These are phyloP conservation scores for Emys orbicularis DNA, from an alignment of 2,797 vertebrate species.

Conservation along the genomic window DNA sequence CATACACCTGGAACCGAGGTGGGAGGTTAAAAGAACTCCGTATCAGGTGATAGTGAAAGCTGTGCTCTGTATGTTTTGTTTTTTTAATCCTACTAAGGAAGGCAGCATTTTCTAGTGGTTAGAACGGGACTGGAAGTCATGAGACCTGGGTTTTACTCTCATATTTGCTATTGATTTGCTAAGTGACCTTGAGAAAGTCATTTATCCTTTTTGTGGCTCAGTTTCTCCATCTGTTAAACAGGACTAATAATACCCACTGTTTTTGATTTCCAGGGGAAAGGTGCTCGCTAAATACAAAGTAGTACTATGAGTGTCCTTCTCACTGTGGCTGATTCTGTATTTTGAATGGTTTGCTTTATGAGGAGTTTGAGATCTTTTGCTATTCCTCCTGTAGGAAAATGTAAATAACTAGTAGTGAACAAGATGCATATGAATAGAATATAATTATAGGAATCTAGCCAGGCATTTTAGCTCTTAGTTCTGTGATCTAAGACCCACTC, in stretches of 20 bases:
- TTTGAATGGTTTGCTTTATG: not conserved
- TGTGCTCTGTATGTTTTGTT: not conserved
- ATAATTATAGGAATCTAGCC: not conserved
- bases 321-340: not conserved
- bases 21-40: conserved; percentile 86
- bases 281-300: not conserved
- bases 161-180: not conserved
- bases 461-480: not conserved
- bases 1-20: conserved; percentile 81
- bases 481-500: not conserved
- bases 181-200: not conserved
- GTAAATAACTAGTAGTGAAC: not conserved
- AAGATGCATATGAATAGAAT: not conserved
- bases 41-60: conserved; percentile 81
- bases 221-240: not conserved
- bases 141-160: not conserved
- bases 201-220: not conserved
- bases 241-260: not conserved
- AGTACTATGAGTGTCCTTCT: not conserved
- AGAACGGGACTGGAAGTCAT: not conserved
- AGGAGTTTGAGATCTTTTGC: not conserved
- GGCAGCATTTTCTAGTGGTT: not conserved
- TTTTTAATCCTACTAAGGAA: not conserved
- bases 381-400: not conserved
- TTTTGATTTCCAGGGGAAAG: not conserved